A percentile compares a stretch with the other conserved stretches of the same genome.
Evolutionary conservation across 2,888 invertebrate genomes (phyloP).

Genomic region (Archaeoteleia sp.): DNA sequence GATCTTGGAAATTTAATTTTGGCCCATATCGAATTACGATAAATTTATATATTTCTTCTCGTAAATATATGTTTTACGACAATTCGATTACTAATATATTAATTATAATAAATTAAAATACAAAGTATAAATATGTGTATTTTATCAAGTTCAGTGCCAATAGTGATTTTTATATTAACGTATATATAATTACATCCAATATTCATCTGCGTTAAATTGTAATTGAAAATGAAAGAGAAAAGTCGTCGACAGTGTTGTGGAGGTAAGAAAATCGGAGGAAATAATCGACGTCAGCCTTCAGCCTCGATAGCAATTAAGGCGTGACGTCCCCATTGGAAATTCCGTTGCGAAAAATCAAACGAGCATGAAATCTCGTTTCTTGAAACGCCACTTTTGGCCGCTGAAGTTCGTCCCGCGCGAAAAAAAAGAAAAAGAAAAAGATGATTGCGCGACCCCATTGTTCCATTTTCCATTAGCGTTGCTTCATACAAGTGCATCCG

Average conservation of each 20-base stretch:
- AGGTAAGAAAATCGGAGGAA: slow-evolving; percentile 50
- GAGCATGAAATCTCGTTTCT: slow-evolving; percentile 54
- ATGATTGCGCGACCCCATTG: slow-evolving; percentile 38
- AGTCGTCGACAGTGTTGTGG: slow-evolving; percentile 15
- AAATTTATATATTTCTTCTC: too few relatives aligned
- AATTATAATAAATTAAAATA: too few relatives aligned
- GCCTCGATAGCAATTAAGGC: slow-evolving; percentile 59
- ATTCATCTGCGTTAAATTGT: too few relatives aligned
- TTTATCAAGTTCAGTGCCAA: too few relatives aligned
- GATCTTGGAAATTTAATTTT: too few relatives aligned
- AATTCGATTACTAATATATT: too few relatives aligned
- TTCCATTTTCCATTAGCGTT: slow-evolving; percentile 43
- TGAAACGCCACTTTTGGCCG: slow-evolving; percentile 39
- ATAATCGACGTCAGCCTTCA: slow-evolving; percentile 34
- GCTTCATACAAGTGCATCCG: too few relatives aligned
- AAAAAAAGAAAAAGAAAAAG: slow-evolving; percentile 4
- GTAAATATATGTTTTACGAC: too few relatives aligned
- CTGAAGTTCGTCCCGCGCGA: slow-evolving; percentile 34
- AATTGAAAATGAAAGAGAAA: slow-evolving; percentile 37
- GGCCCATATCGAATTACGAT: too few relatives aligned
- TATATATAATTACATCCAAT: too few relatives aligned
- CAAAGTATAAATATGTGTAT: too few relatives aligned
- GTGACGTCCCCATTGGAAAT: slow-evolving; percentile 57
- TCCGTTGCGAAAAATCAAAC: slow-evolving; percentile 54
- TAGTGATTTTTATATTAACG: too few relatives aligned